Base-by-base conservation (phyloP, 2,888 invertebrate species). In the Himalopsyche japonica region DNA sequence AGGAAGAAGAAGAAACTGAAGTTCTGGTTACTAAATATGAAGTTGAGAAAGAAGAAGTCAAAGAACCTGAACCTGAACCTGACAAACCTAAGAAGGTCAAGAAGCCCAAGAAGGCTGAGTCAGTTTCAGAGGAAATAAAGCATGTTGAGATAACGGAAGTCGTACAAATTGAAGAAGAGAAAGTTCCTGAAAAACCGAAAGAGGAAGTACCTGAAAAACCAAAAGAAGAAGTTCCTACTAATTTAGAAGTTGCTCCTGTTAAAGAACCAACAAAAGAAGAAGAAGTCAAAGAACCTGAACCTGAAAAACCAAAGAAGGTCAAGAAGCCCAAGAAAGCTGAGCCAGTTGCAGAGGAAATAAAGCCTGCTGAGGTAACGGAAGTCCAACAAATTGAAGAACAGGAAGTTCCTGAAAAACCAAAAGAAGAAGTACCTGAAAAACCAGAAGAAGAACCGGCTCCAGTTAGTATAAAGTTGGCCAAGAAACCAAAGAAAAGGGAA, bases 131-230 rank as follows among this genome's bases (percentile, higher is more conserved):
- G 2, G 87, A 89, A 87, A 87, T 87, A 76, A 87, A 88, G 76
- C 64, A 86, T 37, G 85, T 87, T 76, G 87, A 88, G 87, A 15
- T 87, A 3, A 88, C 89, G 85, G 86, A 88, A 85, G 86, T 88
- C 47, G 80, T 80, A 4, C 77, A 86, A 86, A 82, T 83, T 64
- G 64, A 64, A 10, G 27, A 64, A 3, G 27, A 64, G 3, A 10
- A n/a, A 10, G 27, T 64, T 64, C 64, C 86, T 0, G 47, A 85
- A 48, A 57, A 84, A n/a, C n/a, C n/a, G n/a, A n/a, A n/a, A n/a
- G n/a, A n/a, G n/a, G n/a, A n/a, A n/a, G n/a, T n/a, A n/a, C n/a
- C n/a, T n/a, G n/a, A n/a, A n/a, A n/a, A n/a, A n/a, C n/a, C n/a
- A n/a, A n/a, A n/a, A n/a, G n/a, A n/a, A n/a, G n/a, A n/a, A n/a